Percentiles rank a stretch among this genome's conserved stretches.
phyloP scores from a whole-genome alignment of 1,140 invertebrate species.

The Scylla paramamosain region DNA sequence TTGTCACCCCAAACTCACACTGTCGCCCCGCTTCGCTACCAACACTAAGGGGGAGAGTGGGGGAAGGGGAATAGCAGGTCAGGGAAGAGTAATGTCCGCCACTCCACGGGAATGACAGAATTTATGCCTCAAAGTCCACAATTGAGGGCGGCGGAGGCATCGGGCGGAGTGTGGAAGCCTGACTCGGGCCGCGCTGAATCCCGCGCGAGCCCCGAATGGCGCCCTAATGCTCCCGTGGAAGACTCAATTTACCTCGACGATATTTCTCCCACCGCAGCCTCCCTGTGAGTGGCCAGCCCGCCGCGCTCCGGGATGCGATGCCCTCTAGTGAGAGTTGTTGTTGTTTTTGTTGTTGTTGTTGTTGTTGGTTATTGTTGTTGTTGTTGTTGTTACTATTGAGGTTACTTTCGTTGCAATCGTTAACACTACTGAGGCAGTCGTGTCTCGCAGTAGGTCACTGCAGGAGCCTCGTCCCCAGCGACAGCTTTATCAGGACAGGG shows the following conservation, averaged over 20 bases:
- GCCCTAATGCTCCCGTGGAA: neutral
- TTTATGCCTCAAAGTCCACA: constrained; percentile 5
- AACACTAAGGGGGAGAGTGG: neutral
- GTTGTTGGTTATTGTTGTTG: no score
- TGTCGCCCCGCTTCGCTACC: neutral
- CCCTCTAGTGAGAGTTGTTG: no score
- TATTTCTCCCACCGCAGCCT: neutral
- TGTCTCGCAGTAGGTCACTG: no score
- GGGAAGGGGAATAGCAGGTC: neutral
- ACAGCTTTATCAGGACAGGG: no score
- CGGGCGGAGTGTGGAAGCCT: constrained; percentile 1
- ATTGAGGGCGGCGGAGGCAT: neutral
- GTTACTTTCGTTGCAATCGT: no score
- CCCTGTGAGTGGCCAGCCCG: no score
- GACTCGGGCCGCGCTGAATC: neutral
- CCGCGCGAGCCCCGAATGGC: neutral
- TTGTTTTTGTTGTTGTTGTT: no score
- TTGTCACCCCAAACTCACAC: neutral
- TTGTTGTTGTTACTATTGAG: no score
- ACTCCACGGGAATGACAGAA: neutral
- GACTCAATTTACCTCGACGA: neutral
- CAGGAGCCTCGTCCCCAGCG: no score
- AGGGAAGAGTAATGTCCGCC: neutral
- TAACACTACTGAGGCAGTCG: no score
- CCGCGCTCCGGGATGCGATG: no score